Base-by-base conservation (phyloP, 2,797 vertebrate species). In the Phrynocephalus guinanensis region DNA sequence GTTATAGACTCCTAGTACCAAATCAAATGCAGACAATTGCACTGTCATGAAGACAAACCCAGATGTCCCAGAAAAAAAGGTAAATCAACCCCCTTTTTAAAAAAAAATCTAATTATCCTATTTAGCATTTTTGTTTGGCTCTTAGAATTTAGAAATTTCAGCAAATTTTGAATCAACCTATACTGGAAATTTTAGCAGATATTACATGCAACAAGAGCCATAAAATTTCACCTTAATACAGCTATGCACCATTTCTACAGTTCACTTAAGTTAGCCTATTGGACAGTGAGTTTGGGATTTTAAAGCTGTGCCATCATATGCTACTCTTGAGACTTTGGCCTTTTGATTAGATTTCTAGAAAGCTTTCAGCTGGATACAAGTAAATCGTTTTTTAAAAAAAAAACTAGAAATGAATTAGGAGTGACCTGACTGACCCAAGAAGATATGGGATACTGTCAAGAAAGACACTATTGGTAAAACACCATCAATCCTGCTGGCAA, bases 301-400 rank as follows among this genome's bases (percentile, higher is more conserved):
- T 56, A 77, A 78, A 85, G 6, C 75, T 67, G 38, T 5, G 76
- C 18, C 26, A 28, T 38, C 63, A 63, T 63, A 82, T 52, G 28
- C 78, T 76, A 30, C 72, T 85, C 84, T 56, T 52, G 66, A 22
- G 79, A 87, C 24, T 85, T 77, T 70, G 78, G 79, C 38, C 50
- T 24, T 87, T 85, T 87, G 78, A 90, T 85, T 88, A 85, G 44
- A 87, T 85, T 87, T 88, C 52, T 85, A 77, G 79, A 88, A 90
- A 78, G 73, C 66, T 90, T 90, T 85, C 86, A 79, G 52, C 38
- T n/a, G 73, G 73, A 73, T 66, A 72, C 24, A 71, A 86, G 75
- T 67, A 82, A 89, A 89, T 73, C 80, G 72, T 70, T 85, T 87
- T 70, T 85, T 87, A 44, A 70, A 20, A 44, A 60, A 20, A 50